These are phyloP conservation scores for Cylloceria caligata DNA, from an alignment of 2,888 invertebrate genomes.

Conservation along the genomic window DNA sequence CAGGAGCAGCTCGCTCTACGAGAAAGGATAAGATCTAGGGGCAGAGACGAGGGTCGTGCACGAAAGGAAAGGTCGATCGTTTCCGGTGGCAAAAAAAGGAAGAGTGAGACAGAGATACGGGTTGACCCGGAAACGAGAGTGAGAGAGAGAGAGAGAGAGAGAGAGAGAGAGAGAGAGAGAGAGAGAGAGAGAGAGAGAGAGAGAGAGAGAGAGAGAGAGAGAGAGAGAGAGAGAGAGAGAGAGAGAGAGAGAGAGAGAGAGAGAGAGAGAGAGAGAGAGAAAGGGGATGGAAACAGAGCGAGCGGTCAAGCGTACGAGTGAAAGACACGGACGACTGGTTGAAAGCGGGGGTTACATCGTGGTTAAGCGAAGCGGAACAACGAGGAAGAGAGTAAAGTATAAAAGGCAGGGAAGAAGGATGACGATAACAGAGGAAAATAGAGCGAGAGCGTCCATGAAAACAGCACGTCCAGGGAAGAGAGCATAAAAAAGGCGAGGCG, in stretches of 20 bases:
- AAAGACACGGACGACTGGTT: constrained; percentile 49
- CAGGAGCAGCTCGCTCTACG: background rate
- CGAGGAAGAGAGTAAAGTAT: constrained; percentile 27
- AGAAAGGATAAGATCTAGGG: constrained; percentile 36
- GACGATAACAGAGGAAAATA: constrained; percentile 46
- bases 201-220: constrained; percentile 18
- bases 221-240: constrained; percentile 42
- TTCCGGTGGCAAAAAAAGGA: constrained; percentile 66
- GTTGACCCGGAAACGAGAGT: constrained; percentile 3
- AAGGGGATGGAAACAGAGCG: constrained; percentile 11
- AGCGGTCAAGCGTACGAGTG: constrained; percentile 67
- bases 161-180: constrained; percentile 9
- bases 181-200: constrained; percentile 48
- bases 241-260: constrained; percentile 51
- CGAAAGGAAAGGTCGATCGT: constrained; percentile 62
- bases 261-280: background rate
- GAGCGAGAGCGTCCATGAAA: constrained; percentile 44
- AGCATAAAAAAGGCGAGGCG: constrained; percentile 55
- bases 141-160: constrained; percentile 25
- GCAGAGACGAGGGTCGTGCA: constrained; percentile 53
- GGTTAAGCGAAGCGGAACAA: constrained; percentile 36
- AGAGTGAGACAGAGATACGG: background rate
- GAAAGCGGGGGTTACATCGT: constrained; percentile 12
- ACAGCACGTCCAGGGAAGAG: constrained; percentile 51
- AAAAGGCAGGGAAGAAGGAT: constrained; percentile 50